A percentile compares a stretch with the other conserved stretches of the same genome.
These are phyloP conservation scores for Slavum lentiscoides DNA, from an alignment of 2,888 invertebrate genomes.

Conservation along the genomic window DNA sequence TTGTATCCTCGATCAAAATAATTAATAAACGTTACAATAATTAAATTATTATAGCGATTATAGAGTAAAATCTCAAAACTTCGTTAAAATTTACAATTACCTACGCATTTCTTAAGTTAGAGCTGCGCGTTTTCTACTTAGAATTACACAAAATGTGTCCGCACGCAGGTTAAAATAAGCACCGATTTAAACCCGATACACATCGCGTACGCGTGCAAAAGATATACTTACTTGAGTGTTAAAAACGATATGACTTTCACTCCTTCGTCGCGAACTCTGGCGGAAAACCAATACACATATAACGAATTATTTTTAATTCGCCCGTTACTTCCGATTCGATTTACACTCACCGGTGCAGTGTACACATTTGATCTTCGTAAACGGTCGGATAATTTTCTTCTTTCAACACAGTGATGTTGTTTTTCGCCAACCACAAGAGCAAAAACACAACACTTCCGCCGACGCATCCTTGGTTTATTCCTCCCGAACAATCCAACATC, in stretches of 20 bases:
- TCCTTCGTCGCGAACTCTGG: conserved; percentile 55
- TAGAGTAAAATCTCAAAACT: too few relatives aligned
- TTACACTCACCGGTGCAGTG: conserved; percentile 13
- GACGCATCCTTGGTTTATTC: conserved; percentile 73
- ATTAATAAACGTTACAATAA: too few relatives aligned
- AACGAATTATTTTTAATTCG: not conserved
- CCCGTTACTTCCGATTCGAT: not conserved
- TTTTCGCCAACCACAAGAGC: conserved; percentile 70
- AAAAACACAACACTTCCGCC: conserved; percentile 83
- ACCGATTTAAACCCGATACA: too few relatives aligned
- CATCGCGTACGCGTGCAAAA: too few relatives aligned
- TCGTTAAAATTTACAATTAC: too few relatives aligned
- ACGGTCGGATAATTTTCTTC: conserved; percentile 70
- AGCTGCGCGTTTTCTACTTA: too few relatives aligned
- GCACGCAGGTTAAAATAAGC: too few relatives aligned
- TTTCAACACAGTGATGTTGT: conserved; percentile 64
- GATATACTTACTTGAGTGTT: conserved; percentile 37
- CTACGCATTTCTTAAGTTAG: too few relatives aligned
- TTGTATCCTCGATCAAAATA: too few relatives aligned
- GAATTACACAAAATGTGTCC: too few relatives aligned
- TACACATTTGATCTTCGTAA: conserved; percentile 62
- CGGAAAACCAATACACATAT: conserved; percentile 45
- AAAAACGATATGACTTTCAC: conserved; percentile 50
- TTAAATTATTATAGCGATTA: too few relatives aligned
- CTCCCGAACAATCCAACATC: conserved; percentile 78